Evolutionary conservation across 2,797 vertebrate species (phyloP).

Genomic region (Anas acuta): DNA sequence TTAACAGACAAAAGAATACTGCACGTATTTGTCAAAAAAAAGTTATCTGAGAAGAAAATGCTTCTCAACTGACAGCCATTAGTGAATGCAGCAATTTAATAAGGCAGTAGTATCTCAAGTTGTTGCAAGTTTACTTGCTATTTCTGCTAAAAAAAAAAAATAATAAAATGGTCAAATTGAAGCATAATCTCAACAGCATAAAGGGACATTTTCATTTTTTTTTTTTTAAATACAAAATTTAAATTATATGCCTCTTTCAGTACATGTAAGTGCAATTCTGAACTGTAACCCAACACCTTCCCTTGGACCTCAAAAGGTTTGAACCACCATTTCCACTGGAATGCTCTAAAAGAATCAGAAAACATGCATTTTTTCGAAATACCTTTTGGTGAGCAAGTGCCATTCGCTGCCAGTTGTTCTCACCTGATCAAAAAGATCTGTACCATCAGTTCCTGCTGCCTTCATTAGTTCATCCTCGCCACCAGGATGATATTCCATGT

Average conservation of each 20-base stretch:
- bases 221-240: neutral
- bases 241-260: neutral
- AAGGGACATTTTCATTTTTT: neutral
- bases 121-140: neutral
- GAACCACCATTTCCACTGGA: neutral
- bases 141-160: neutral
- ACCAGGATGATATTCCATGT: conserved; percentile 98
- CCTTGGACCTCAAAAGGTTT: neutral
- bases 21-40: neutral
- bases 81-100: neutral
- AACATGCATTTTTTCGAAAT: neutral
- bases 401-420: neutral
- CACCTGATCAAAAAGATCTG: conserved; percentile 96
- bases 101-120: neutral
- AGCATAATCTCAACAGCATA: neutral
- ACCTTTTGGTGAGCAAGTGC: neutral
- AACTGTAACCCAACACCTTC: neutral
- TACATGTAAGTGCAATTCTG: accelerated
- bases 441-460: conserved; percentile 93
- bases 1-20: neutral
- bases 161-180: neutral
- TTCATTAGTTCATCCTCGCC: conserved; percentile 95
- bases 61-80: neutral
- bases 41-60: neutral
- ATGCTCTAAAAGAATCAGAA: neutral